These are phyloP conservation scores for Corythornis vintsioides DNA, from an alignment of 2,113 vertebrate genomes.

Conservation along the genomic window DNA sequence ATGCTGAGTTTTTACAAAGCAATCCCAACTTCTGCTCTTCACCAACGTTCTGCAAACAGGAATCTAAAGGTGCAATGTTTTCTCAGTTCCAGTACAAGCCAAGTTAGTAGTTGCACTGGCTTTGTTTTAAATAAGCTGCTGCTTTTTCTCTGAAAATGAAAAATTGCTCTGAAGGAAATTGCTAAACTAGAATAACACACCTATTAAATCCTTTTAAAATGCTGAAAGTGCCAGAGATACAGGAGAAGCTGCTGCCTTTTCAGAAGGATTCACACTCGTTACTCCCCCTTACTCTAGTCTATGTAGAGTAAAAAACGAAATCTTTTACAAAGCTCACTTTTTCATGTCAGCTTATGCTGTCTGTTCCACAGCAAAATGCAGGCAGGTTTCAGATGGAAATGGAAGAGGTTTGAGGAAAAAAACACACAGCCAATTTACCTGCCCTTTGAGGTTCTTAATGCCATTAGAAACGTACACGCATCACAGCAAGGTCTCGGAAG, in stretches of 20 bases:
- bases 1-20: neutral
- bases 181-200: constrained; percentile 26
- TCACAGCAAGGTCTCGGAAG: constrained; percentile 57
- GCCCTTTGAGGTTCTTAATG: constrained; percentile 69
- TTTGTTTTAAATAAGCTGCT: neutral
- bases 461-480: constrained; percentile 62
- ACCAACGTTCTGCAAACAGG: constrained; percentile 35
- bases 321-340: constrained; percentile 58
- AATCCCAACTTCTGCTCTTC: constrained; percentile 4
- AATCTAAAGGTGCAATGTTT: neutral
- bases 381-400: constrained; percentile 62
- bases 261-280: constrained; percentile 1
- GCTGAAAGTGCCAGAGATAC: constrained; percentile 17
- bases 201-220: constrained; percentile 35
- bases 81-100: neutral
- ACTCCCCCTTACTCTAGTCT: neutral
- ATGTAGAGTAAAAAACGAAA: constrained; percentile 8
- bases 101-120: neutral
- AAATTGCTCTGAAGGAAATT: constrained; percentile 37
- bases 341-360: constrained; percentile 9
- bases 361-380: constrained; percentile 42
- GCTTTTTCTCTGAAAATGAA: constrained; percentile 21
- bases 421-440: constrained; percentile 64
- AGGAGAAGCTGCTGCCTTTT: constrained; percentile 19
- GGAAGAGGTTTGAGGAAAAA: constrained; percentile 65